Evolutionary conservation across 2,113 vertebrate genomes (phyloP).

Genomic region (Indicator maculatus): DNA sequence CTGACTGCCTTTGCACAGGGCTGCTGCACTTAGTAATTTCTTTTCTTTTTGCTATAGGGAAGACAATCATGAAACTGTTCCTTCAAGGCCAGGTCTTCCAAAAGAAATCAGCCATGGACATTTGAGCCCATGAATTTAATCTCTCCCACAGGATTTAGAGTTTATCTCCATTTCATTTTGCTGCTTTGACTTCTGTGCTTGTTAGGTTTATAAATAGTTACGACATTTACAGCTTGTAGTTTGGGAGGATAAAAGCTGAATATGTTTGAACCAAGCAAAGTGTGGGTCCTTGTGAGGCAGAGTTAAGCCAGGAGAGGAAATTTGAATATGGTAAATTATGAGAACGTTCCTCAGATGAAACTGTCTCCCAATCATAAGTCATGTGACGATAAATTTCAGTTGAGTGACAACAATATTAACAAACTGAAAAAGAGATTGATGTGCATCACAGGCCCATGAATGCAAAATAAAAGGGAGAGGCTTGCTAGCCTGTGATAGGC

Average conservation of each 20-base stretch:
- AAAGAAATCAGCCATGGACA: neutral
- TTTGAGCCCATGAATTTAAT: neutral
- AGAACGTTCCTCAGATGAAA: conserved; percentile 51
- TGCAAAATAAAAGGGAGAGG: conserved; percentile 65
- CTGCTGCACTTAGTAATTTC: neutral
- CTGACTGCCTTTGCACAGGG: neutral
- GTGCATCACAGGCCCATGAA: conserved; percentile 47
- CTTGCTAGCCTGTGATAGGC: conserved; percentile 57
- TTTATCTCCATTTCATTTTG: conserved; percentile 40
- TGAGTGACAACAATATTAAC: conserved; percentile 79
- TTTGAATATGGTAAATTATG: conserved; percentile 64
- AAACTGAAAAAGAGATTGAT: conserved; percentile 76
- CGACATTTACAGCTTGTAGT: conserved; percentile 57
- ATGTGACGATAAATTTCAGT: conserved; percentile 62
- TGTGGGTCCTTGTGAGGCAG: neutral
- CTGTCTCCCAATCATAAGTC: conserved; percentile 64
- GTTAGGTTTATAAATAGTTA: conserved; percentile 49
- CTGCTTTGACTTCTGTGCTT: conserved; percentile 23
- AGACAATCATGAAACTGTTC: neutral
- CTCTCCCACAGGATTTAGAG: neutral
- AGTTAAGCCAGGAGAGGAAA: conserved; percentile 16
- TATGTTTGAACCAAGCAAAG: conserved; percentile 4
- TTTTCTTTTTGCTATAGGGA: neutral
- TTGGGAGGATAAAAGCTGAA: neutral
- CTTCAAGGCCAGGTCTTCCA: neutral